Conservation (phyloP, 2,797 vertebrate species). For the Xerus rutilus region DNA sequence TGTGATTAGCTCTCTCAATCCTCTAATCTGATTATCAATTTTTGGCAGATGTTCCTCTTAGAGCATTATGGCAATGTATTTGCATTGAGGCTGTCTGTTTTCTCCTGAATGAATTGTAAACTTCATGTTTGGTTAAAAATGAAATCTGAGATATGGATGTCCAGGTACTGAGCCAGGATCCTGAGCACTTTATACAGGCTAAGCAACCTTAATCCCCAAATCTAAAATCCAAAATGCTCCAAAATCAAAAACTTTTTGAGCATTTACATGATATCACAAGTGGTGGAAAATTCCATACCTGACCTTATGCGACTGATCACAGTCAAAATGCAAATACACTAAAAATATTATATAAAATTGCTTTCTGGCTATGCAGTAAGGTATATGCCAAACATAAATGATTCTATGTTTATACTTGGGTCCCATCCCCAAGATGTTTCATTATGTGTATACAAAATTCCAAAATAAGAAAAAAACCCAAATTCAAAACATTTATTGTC, state of each 20-base stretch:
- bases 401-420: neutral
- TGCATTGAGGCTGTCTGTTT: conserved; percentile 53
- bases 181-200: neutral
- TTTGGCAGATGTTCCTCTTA: conserved; percentile 49
- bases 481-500: neutral
- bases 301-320: neutral
- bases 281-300: neutral
- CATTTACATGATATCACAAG: neutral
- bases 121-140: conserved; percentile 29
- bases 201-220: neutral
- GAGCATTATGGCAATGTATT: neutral
- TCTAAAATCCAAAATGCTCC: neutral
- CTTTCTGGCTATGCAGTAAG: neutral
- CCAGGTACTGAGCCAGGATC: neutral
- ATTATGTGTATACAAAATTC: neutral
- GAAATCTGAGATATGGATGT: neutral
- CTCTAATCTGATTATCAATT: conserved; percentile 66
- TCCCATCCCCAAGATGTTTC: neutral
- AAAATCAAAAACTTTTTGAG: neutral
- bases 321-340: neutral
- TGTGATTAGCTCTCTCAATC: conserved; percentile 69
- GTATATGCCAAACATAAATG: neutral
- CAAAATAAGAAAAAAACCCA: neutral
- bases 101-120: conserved; percentile 43
- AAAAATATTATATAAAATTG: neutral